Base-by-base conservation (phyloP, 2,797 vertebrate species). In the Manis crassicaudata region DNA sequence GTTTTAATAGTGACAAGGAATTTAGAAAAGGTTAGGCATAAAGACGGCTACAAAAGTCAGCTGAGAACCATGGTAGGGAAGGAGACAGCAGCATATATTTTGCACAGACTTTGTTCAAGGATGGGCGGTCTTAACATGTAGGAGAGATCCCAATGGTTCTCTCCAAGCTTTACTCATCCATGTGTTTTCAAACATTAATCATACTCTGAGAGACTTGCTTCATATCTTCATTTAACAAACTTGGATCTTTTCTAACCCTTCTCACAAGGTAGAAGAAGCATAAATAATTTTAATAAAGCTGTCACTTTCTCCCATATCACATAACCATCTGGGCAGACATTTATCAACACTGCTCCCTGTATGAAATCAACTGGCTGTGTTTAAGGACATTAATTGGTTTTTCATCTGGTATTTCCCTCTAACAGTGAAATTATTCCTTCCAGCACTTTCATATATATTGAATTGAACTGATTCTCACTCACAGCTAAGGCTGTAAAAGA, bases 211-310 rank as follows among this genome's bases (percentile, higher is more conserved):
- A 84, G 23, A 76, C 90, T 35, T 46, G 4, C 17, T 84, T 88
- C 11, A 1, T 20, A 52, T 63, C 40, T 88, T 94, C 77, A 77
- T n/a, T 88, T 11, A 84, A 68, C 46, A 52, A 43, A 83, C 58
- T 79, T 54, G 32, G 7, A 75, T 77, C 40, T 90, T 79, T 79
- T 60, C n/a, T 50, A 56, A 68, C 6, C 43, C 86, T 82, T 96
- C 16, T 52, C 32, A 84, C 7, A 65, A 83, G 50, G n/a, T 73
- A 62, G 23, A 63, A 50, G 32, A 37, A 50, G 35, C 23, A 43
- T 68, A 60, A 40, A 77, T 73, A 76, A 94, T 79, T 88, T 79
- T n/a, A 95, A 89, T 60, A 88, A 67, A 68, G 35, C 21, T 32
- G 0, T 62, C 91, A 18, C 32, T 43, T 77, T 89, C 37, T 70